These are phyloP conservation scores for Podotricha telesiphe DNA, from an alignment of 2,888 invertebrate genomes.

Conservation along the genomic window DNA sequence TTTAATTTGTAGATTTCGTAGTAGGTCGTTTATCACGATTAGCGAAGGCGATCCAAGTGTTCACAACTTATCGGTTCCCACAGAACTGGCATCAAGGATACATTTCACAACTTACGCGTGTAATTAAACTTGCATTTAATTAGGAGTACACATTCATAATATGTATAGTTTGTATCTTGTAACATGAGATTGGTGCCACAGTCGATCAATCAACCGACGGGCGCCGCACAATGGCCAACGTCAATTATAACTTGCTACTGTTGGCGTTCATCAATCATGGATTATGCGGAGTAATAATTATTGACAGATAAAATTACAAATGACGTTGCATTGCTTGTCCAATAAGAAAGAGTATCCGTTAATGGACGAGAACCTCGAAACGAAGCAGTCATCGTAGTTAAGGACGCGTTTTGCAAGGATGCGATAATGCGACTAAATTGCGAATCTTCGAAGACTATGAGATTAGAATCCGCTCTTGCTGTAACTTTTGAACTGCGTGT, in stretches of 20 bases:
- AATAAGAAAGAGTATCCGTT: slow-evolving; percentile 36
- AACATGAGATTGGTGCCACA: slow-evolving; percentile 44
- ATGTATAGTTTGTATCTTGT: slow-evolving; percentile 42
- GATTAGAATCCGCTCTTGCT: no score
- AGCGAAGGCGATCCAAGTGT: slow-evolving; percentile 44
- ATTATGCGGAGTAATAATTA: slow-evolving; percentile 74
- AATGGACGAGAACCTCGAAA: slow-evolving; percentile 33
- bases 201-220: slow-evolving; percentile 62
- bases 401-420: slow-evolving; percentile 45
- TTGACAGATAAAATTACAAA: slow-evolving; percentile 65
- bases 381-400: slow-evolving; percentile 35
- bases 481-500: no score
- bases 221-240: slow-evolving; percentile 63
- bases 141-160: slow-evolving; percentile 54
- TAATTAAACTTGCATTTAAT: slow-evolving; percentile 71
- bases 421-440: slow-evolving; percentile 27
- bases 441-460: slow-evolving; percentile 2
- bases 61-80: slow-evolving; percentile 56
- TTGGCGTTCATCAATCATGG: slow-evolving; percentile 74
- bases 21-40: slow-evolving; percentile 44
- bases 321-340: slow-evolving; percentile 39
- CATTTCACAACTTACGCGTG: slow-evolving; percentile 62
- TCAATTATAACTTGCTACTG: slow-evolving; percentile 75
- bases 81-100: slow-evolving; percentile 50
- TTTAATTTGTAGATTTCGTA: slow-evolving; percentile 14